Evolutionary conservation across 1,140 invertebrate genomes (phyloP).

Genomic region (Eriocheir sinensis): DNA sequence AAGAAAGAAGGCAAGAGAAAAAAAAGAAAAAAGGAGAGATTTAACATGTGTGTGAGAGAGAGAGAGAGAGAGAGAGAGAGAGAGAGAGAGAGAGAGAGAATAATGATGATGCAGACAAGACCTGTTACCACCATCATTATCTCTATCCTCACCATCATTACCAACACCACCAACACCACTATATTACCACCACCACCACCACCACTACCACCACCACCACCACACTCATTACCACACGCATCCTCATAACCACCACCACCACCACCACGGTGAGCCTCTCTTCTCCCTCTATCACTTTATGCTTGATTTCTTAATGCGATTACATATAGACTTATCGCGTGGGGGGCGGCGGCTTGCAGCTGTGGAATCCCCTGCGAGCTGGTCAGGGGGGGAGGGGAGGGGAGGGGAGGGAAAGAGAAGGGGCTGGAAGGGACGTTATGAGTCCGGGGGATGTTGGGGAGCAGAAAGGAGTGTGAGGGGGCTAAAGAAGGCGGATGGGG

Average conservation of each 20-base stretch:
- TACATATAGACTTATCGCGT: neutral
- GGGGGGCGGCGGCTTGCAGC: neutral
- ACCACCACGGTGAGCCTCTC: neutral
- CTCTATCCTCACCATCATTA: neutral
- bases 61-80: constrained; percentile 38
- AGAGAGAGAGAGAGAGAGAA: constrained; percentile 5
- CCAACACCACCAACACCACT: too few relatives aligned
- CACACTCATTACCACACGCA: neutral
- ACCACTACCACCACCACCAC: neutral
- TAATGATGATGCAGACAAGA: neutral
- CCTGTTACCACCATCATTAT: too few relatives aligned
- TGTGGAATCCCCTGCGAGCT: neutral
- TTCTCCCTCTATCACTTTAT: neutral
- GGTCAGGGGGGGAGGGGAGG: neutral
- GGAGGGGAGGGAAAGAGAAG: too few relatives aligned
- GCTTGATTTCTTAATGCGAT: constrained; percentile 25
- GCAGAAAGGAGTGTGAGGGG: too few relatives aligned
- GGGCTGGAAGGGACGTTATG: too few relatives aligned
- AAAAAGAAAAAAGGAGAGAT: constrained; percentile 17
- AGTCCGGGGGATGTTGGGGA: too few relatives aligned
- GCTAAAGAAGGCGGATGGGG: too few relatives aligned
- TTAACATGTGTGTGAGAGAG: too few relatives aligned
- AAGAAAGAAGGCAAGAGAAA: neutral
- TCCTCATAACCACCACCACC: neutral
- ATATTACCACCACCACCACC: neutral